Evolutionary conservation across 2,888 invertebrate species (phyloP).

Genomic region (Diogma glabrata): DNA sequence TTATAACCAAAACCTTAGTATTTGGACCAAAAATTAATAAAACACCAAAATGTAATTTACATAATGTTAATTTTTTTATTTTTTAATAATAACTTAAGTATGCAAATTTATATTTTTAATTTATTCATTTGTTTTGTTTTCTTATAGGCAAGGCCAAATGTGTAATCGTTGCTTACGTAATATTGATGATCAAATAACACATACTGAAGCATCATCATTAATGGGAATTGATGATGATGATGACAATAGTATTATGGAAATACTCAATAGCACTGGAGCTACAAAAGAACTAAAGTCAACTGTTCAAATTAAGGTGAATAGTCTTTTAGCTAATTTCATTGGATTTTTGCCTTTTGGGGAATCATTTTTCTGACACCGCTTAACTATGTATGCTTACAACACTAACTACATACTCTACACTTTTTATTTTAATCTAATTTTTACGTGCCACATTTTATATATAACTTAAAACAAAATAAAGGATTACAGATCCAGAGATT

Average conservation of each 20-base stretch:
- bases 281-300: constrained; percentile 24
- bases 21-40: no score
- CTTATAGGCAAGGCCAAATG: constrained; percentile 67
- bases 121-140: constrained; percentile 19
- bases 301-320: constrained; percentile 47
- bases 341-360: constrained; percentile 8
- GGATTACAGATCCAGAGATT: no score
- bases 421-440: no score
- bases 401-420: no score
- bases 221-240: constrained; percentile 63
- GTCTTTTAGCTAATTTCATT: constrained; percentile 21
- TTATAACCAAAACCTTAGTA: no score
- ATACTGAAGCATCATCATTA: constrained; percentile 45
- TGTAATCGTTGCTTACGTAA: constrained; percentile 68
- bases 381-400: no score
- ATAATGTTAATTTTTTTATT: background rate
- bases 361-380: constrained; percentile 8
- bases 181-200: constrained; percentile 39
- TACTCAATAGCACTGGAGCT: constrained; percentile 29
- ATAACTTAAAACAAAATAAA: no score
- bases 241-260: constrained; percentile 44
- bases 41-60: no score
- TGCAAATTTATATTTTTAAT: background rate
- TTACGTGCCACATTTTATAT: no score
- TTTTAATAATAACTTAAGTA: background rate